phyloP scores from a whole-genome alignment of 2,888 invertebrate genomes.

The Apamea epomidion region DNA sequence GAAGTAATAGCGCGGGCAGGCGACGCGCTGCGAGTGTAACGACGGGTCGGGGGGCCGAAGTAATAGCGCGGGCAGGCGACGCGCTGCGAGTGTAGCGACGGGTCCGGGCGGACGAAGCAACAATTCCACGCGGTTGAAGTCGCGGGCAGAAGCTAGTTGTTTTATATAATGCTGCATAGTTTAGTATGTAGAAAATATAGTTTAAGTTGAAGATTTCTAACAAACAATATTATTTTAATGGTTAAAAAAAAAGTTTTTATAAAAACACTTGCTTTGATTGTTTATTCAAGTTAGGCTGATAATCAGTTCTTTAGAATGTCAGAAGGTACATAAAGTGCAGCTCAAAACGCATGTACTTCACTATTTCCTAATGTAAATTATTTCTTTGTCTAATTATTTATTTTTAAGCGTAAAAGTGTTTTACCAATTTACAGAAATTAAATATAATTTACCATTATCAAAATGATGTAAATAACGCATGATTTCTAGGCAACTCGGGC shows the following conservation, averaged over 20 bases:
- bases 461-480: background rate
- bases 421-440: background rate
- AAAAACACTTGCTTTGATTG: background rate
- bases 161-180: background rate
- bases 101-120: too few relatives aligned
- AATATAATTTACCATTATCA: background rate
- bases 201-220: too few relatives aligned
- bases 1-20: too few relatives aligned
- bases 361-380: background rate
- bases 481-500: slow-evolving; percentile 71
- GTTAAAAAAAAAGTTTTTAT: too few relatives aligned
- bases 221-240: too few relatives aligned
- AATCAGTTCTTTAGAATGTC: background rate
- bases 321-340: background rate
- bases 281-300: background rate
- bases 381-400: too few relatives aligned
- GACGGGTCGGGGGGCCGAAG: too few relatives aligned
- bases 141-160: too few relatives aligned
- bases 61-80: too few relatives aligned
- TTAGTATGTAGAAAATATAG: background rate
- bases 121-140: too few relatives aligned
- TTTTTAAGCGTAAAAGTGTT: background rate
- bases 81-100: too few relatives aligned
- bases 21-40: too few relatives aligned
- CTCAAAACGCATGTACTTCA: background rate